A percentile compares a stretch with the other conserved stretches of the same genome.
phyloP scores from a whole-genome alignment of 1,140 invertebrate genomes.

The Babylonia areolata region DNA sequence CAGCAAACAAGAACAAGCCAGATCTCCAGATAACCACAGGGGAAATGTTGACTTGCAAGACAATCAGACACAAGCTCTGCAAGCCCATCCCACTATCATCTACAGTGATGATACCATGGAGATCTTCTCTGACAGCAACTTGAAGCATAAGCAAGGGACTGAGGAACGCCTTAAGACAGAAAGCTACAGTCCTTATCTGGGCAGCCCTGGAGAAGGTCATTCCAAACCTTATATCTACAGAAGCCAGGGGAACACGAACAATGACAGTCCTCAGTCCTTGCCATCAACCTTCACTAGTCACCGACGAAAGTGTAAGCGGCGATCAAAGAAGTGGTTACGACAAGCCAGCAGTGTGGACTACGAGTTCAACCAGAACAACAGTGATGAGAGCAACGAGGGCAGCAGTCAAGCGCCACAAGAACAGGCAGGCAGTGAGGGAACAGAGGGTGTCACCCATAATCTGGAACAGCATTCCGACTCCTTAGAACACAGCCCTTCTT shows the following conservation, averaged over 20 bases:
- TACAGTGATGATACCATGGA: neutral
- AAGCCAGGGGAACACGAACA: neutral
- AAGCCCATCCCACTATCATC: neutral
- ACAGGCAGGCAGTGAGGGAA: neutral
- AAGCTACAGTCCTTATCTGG: neutral
- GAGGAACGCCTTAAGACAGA: neutral
- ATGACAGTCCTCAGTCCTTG: neutral
- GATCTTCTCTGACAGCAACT: neutral
- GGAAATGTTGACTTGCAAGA: neutral
- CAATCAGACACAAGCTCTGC: neutral
- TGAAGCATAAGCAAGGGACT: too few species aligned
- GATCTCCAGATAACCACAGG: neutral
- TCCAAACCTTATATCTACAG: neutral
- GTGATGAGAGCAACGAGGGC: conserved; percentile 8
- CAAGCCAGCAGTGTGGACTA: neutral
- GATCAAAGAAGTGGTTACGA: neutral
- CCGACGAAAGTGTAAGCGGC: neutral
- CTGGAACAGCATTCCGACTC: too few species aligned
- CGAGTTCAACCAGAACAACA: conserved; percentile 24
- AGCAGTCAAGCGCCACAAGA: neutral
- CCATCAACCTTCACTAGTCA: neutral
- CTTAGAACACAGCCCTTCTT: neutral
- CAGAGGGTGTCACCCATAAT: too few species aligned
- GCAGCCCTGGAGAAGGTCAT: neutral
- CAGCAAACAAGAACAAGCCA: neutral